Evolutionary conservation across 2,113 vertebrate species (phyloP).

Genomic region (Eidolon helvum): DNA sequence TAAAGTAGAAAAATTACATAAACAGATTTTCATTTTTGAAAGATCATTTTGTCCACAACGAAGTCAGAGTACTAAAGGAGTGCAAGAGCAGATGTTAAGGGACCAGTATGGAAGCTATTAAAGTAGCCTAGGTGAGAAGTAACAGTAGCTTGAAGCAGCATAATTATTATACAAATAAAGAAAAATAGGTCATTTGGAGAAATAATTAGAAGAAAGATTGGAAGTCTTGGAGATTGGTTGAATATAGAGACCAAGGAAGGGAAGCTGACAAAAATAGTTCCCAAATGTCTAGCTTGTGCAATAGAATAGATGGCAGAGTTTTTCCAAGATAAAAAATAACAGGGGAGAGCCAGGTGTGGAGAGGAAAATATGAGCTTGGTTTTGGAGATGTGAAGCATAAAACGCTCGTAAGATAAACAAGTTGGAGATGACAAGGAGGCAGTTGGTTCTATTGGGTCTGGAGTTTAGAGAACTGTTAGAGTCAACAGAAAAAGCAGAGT

Average conservation of each 20-base stretch:
- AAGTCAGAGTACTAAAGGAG: background rate
- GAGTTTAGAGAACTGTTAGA: background rate
- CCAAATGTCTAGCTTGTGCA: background rate
- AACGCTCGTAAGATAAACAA: background rate
- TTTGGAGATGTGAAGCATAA: background rate
- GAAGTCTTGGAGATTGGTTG: background rate
- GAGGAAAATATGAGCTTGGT: background rate
- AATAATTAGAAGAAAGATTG: background rate
- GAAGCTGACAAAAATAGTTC: background rate
- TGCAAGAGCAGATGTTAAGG: background rate
- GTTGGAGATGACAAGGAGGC: background rate
- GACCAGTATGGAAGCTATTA: background rate
- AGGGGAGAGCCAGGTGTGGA: background rate
- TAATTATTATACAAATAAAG: background rate
- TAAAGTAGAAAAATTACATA: background rate
- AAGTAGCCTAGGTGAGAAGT: background rate
- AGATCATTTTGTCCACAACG: background rate
- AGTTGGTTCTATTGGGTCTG: background rate
- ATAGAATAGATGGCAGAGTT: background rate
- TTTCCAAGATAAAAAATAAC: background rate
- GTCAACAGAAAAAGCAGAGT: background rate
- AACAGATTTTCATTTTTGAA: background rate
- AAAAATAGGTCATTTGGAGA: background rate
- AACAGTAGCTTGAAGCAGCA: background rate
- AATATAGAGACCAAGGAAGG: background rate